A percentile compares a stretch with the other conserved stretches of the same genome.
Conservation (phyloP, 2,797 vertebrate species). For the Brotula barbata region DNA sequence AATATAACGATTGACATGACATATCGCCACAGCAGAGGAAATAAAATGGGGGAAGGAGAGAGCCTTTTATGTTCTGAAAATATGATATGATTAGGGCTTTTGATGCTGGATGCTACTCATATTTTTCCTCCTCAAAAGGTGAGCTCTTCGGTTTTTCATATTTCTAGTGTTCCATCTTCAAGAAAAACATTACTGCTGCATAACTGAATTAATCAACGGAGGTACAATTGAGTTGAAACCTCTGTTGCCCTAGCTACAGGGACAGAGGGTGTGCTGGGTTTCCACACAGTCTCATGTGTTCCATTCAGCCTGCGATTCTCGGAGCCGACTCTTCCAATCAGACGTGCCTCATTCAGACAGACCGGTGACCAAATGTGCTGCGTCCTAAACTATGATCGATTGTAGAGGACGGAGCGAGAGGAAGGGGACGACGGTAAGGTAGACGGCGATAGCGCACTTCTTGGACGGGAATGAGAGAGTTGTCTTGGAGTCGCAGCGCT, state of each 20-base stretch:
- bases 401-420: conserved; percentile 36
- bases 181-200: conserved; percentile 67
- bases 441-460: conserved; percentile 48
- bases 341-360: conserved; percentile 58
- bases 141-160: conserved; percentile 70
- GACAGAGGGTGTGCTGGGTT: conserved; percentile 43
- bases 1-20: conserved; percentile 74
- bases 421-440: conserved; percentile 44
- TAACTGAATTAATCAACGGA: conserved; percentile 69
- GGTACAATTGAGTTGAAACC: conserved; percentile 63
- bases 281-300: conserved; percentile 68
- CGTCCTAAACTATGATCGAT: conserved; percentile 63
- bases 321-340: conserved; percentile 53
- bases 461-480: conserved; percentile 56
- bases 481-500: conserved; percentile 48
- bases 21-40: conserved; percentile 64
- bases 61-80: conserved; percentile 73
- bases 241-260: conserved; percentile 66
- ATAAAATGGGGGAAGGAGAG: conserved; percentile 61
- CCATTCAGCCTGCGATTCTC: conserved; percentile 59
- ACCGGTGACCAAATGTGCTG: conserved; percentile 49
- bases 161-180: conserved; percentile 53
- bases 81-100: conserved; percentile 72
- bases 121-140: conserved; percentile 69
- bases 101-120: conserved; percentile 65